Conservation (phyloP, 2,888 invertebrate species). For the Aporophyla lueneburgensis region DNA sequence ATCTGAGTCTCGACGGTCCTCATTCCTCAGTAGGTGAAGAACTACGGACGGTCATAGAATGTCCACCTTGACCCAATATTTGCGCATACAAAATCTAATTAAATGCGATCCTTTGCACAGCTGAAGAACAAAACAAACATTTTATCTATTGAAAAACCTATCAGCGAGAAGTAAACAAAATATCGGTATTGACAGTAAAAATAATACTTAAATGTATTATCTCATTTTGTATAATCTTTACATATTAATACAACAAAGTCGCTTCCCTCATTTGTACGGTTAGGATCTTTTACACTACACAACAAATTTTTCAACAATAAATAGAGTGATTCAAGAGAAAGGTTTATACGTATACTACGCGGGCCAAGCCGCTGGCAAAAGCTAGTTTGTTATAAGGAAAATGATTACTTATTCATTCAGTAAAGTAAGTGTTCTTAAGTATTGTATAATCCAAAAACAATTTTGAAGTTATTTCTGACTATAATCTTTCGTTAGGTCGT, state of each 20-base stretch:
- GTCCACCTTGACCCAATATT: slow-evolving; percentile 55
- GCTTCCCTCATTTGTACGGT: too few species aligned
- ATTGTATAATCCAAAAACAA: not conserved
- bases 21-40: slow-evolving; percentile 30
- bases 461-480: slow-evolving; percentile 18
- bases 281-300: too few species aligned
- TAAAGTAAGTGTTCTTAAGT: slow-evolving; percentile 7
- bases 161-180: not conserved
- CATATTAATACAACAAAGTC: too few species aligned
- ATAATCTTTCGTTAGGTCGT: not conserved
- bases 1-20: slow-evolving; percentile 3
- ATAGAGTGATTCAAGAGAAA: too few species aligned
- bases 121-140: not conserved
- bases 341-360: too few species aligned
- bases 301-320: too few species aligned
- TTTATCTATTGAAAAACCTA: not conserved
- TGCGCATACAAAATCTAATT: slow-evolving; percentile 33
- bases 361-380: too few species aligned
- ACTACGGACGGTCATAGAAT: slow-evolving; percentile 29
- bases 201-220: not conserved
- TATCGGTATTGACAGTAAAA: not conserved
- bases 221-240: too few species aligned
- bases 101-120: slow-evolving; percentile 30
- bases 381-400: not conserved
- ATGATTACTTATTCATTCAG: slow-evolving; percentile 7